Evolutionary conservation across 2,113 vertebrate genomes (phyloP), one percentile per base, ranked within the genome.

Genomic region (Seriola dumerili): DNA sequence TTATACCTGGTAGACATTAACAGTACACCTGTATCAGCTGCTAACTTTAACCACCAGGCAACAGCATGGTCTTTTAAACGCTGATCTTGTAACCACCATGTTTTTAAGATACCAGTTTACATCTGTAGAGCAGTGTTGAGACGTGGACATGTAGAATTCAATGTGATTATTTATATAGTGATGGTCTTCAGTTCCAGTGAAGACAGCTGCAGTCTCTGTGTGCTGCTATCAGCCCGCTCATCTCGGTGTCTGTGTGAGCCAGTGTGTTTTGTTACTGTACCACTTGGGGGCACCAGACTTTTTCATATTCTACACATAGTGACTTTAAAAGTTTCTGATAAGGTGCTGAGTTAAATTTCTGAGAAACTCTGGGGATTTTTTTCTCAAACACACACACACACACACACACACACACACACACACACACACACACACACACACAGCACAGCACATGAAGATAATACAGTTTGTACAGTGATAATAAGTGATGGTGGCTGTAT

Each of bases 331-430:
- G 57, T 72, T 7, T 29, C 2, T 29, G 61, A 55, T 0, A 0
- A 58, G 16, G 21, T 13, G 5, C 38, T 59, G 4, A 67, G 38
- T n/a, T 9, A 17, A 32, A 58, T 23, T 1, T 52, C 11, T 48
- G 17, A 58, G n/a, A 58, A 17, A n/a, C 21, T 65, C 25, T 73
- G 10, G 8, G 21, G 55, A 34, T 17, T 23, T 44, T 40, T 32
- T 38, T 40, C 23, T 46, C 38, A 19, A 19, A 54, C 79, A 48
- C 61, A 71, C 64, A 67, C 54, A 71, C 50, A n/a, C 74, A 57
- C 16, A 54, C 21, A 52, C 55, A 76, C 4, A 58, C 79, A 48
- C 65, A 71, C 71, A 66, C 54, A 71, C 19, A 77, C 50, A 69
- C 29, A 63, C 50, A 57, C 72, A 65, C 52, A 77, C 50, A 69